Evolutionary conservation across 2,888 invertebrate genomes (phyloP).

Genomic region (Gonocerus acuteangulatus): DNA sequence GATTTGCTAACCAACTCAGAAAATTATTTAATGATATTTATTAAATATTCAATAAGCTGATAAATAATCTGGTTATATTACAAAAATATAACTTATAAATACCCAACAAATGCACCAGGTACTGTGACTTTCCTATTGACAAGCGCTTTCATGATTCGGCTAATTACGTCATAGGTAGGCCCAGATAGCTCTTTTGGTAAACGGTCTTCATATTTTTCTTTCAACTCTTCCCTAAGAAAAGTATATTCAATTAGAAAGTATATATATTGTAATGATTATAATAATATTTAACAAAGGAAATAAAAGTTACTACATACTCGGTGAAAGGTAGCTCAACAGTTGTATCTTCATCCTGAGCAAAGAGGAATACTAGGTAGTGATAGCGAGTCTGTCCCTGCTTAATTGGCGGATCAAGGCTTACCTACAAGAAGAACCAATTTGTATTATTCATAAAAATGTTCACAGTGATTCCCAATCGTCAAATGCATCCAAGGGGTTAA

Average conservation of each 20-base stretch:
- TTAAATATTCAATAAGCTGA: no score
- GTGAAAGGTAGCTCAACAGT: conserved; percentile 83
- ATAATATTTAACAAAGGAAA: background rate
- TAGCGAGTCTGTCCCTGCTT: conserved; percentile 99
- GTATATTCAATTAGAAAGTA: background rate
- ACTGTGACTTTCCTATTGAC: conserved; percentile 91
- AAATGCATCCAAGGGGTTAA: no score
- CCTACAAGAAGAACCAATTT: conserved; percentile 44
- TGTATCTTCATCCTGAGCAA: conserved; percentile 84
- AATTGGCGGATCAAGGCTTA: conserved; percentile 94
- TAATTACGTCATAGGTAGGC: conserved; percentile 89
- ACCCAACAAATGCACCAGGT: conserved; percentile 89
- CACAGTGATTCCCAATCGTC: background rate
- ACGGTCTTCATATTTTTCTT: conserved; percentile 89
- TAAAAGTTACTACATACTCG: conserved; percentile 57
- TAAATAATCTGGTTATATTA: no score
- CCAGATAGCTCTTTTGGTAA: conserved; percentile 84
- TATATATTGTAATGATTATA: background rate
- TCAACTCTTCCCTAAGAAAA: conserved; percentile 67
- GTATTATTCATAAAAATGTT: background rate
- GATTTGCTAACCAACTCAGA: background rate
- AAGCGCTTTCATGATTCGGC: conserved; percentile 92
- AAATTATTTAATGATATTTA: background rate
- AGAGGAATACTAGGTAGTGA: conserved; percentile 88
- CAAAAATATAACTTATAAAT: no score